Conservation (phyloP, 2,113 vertebrate genomes). For the Equus przewalskii region DNA sequence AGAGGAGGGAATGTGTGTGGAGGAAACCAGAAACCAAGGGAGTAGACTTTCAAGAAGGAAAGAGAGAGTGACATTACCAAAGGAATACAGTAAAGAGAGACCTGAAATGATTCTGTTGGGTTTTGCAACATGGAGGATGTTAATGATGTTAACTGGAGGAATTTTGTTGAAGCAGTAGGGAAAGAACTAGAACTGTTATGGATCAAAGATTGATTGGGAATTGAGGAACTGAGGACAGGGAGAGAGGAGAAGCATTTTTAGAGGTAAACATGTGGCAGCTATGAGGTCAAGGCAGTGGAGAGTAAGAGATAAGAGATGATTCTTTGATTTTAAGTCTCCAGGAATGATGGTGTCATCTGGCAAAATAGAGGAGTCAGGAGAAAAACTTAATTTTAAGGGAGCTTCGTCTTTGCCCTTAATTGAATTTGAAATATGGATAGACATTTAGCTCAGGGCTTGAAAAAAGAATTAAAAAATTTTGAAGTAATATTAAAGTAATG, state of each 20-base stretch:
- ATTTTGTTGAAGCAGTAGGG: neutral
- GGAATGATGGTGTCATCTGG: neutral
- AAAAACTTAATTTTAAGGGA: neutral
- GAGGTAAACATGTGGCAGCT: neutral
- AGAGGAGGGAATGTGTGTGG: neutral
- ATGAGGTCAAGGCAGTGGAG: neutral
- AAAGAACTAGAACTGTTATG: neutral
- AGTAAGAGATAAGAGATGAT: neutral
- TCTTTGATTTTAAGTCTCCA: neutral
- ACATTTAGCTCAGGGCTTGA: neutral
- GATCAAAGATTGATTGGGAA: neutral
- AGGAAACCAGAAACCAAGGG: slow-evolving; percentile 2
- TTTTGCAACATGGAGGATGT: neutral
- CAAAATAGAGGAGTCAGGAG: neutral
- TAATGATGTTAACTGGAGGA: neutral
- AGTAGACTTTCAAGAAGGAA: neutral
- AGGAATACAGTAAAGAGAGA: neutral
- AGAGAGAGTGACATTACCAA: neutral
- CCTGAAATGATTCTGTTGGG: neutral
- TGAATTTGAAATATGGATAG: slow-evolving; percentile 4
- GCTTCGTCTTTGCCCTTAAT: neutral
- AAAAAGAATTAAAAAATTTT: neutral
- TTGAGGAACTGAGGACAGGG: neutral
- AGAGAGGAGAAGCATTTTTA: neutral
- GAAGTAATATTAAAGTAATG: neutral